Evolutionary conservation across 2,113 vertebrate species (phyloP).

Genomic region (Sebastes fasciatus): DNA sequence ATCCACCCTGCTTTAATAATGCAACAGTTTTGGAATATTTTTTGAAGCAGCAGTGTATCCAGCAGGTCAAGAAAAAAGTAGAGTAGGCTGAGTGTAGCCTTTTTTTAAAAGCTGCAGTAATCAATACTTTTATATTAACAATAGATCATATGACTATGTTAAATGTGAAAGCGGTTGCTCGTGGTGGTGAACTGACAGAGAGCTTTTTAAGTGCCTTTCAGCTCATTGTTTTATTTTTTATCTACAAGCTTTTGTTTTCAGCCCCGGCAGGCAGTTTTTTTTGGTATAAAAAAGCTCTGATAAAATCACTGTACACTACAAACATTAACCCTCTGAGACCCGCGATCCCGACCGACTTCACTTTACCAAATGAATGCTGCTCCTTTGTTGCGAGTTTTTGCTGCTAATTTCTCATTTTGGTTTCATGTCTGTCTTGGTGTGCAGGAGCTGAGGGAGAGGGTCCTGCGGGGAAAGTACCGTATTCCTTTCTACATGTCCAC

Average conservation of each 20-base stretch:
- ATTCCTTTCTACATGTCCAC: constrained; percentile 99
- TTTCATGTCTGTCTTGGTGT: constrained; percentile 27
- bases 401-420: not conserved
- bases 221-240: not conserved
- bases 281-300: not conserved
- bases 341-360: no score
- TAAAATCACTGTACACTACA: not conserved
- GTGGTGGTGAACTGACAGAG: no score
- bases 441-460: constrained; percentile 95
- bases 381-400: not conserved
- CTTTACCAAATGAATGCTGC: not conserved
- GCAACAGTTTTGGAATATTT: constrained; percentile 35
- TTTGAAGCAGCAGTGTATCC: constrained; percentile 4
- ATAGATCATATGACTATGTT: no score
- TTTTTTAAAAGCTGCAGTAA: no score
- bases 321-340: not conserved
- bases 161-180: no score
- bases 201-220: no score
- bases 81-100: not conserved
- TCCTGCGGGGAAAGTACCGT: constrained; percentile 96
- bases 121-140: no score
- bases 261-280: no score
- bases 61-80: not conserved
- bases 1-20: constrained; percentile 31
- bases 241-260: not conserved